Evolutionary conservation across 2,888 invertebrate genomes (phyloP).

Genomic region (Cheilosia vulpina): DNA sequence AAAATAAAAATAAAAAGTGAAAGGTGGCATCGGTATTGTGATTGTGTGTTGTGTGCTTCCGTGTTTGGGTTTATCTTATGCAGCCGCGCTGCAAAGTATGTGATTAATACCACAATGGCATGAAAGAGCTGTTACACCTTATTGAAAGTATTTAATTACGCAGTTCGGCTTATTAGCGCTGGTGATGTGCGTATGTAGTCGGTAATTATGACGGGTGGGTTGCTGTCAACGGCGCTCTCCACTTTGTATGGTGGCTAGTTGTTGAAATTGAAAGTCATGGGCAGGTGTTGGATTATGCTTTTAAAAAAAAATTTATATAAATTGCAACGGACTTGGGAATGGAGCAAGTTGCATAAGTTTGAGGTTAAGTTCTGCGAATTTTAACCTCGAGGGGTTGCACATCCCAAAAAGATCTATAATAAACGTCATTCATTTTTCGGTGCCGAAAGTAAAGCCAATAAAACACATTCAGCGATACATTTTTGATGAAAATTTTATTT

Average conservation of each 20-base stretch:
- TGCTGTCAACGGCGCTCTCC: background rate
- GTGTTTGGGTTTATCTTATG: constrained; percentile 42
- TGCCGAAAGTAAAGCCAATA: too few species aligned
- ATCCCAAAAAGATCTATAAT: too few species aligned
- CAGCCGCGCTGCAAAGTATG: constrained; percentile 1
- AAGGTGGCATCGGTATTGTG: constrained; percentile 53
- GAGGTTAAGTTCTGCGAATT: too few species aligned
- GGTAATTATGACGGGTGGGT: background rate
- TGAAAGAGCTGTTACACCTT: constrained; percentile 51
- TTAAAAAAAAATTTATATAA: too few species aligned
- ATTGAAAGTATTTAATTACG: constrained; percentile 50
- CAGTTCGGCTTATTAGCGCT: constrained; percentile 39
- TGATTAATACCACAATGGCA: constrained; percentile 46
- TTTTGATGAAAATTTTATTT: too few species aligned
- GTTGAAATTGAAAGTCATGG: constrained; percentile 37
- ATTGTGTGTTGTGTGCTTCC: constrained; percentile 36
- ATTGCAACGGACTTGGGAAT: too few species aligned
- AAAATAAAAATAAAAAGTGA: constrained; percentile 46
- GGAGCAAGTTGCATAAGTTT: too few species aligned
- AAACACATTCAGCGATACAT: too few species aligned
- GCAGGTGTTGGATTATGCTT: constrained; percentile 26
- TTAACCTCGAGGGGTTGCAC: too few species aligned
- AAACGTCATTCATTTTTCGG: too few species aligned
- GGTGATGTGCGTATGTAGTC: background rate
- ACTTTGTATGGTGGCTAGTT: background rate